A percentile compares a stretch with the other conserved stretches of the same genome.
Conservation (phyloP, 1,140 invertebrate genomes). For the Adelges cooleyi region DNA sequence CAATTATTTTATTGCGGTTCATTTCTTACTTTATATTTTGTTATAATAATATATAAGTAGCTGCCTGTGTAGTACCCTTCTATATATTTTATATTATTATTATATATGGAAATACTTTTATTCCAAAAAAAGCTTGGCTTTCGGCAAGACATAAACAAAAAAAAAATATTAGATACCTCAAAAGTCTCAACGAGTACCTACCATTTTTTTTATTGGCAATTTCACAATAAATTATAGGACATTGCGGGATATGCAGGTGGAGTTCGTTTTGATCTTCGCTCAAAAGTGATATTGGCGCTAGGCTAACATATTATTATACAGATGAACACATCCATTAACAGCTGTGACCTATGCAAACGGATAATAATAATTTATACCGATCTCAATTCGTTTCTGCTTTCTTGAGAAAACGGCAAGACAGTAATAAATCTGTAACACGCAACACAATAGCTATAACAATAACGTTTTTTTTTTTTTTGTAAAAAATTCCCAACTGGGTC, state of each 20-base stretch:
- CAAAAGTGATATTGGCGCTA: too few relatives aligned
- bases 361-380: neutral
- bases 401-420: neutral
- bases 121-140: constrained; percentile 26
- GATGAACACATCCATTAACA: neutral
- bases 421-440: constrained; percentile 12
- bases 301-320: too few relatives aligned
- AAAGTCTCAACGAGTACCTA: too few relatives aligned
- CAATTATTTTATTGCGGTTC: constrained; percentile 19
- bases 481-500: too few relatives aligned
- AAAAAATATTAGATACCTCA: too few relatives aligned
- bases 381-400: neutral
- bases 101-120: too few relatives aligned
- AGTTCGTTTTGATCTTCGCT: constrained; percentile 20
- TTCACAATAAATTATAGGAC: neutral
- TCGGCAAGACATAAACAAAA: neutral
- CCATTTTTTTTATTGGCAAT: too few relatives aligned
- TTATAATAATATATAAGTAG: constrained; percentile 19
- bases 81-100: too few relatives aligned
- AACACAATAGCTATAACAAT: neutral
- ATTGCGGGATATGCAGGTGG: constrained; percentile 22
- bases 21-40: constrained; percentile 25
- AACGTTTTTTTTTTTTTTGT: too few relatives aligned
- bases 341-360: neutral
- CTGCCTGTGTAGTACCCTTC: constrained; percentile 27